A percentile compares a stretch with the other conserved stretches of the same genome.
Conservation (phyloP, 2,888 invertebrate genomes). For the Amaurobius ferox region DNA sequence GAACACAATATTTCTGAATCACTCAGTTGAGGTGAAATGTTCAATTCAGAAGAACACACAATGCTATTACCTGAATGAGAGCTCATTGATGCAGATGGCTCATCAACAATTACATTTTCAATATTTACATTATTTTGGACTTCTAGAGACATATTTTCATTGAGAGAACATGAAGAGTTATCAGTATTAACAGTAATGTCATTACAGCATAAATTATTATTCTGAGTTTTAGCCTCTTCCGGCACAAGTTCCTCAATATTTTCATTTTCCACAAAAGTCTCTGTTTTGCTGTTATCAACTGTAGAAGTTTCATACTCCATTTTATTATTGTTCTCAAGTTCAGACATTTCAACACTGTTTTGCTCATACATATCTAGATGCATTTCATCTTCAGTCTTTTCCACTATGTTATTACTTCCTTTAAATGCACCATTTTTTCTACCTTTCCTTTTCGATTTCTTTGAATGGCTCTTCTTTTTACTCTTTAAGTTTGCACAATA, state of each 20-base stretch:
- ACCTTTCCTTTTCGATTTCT: conserved; percentile 18
- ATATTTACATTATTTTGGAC: not conserved
- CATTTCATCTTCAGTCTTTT: conserved; percentile 10
- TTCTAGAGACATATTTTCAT: not conserved
- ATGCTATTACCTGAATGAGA: no score
- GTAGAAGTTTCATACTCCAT: not conserved
- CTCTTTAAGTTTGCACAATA: conserved; percentile 29
- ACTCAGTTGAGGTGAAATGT: not conserved
- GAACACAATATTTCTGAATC: conserved; percentile 51
- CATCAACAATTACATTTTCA: not conserved
- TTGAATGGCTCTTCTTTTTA: conserved; percentile 51
- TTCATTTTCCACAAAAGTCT: not conserved
- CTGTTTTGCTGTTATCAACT: not conserved
- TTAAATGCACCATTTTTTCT: not conserved
- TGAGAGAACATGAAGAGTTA: not conserved
- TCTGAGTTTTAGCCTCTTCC: not conserved
- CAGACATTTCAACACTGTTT: not conserved
- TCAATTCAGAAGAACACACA: not conserved
- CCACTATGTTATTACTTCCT: not conserved
- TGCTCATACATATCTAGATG: not conserved
- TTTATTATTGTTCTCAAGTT: not conserved
- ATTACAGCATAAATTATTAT: not conserved
- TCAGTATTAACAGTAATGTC: not conserved
- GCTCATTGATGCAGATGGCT: not conserved
- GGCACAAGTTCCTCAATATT: not conserved